Evolutionary conservation across 1,140 invertebrate genomes (phyloP), one percentile per base, ranked within the genome.

Genomic region (Dendroctonus ponderosae): DNA sequence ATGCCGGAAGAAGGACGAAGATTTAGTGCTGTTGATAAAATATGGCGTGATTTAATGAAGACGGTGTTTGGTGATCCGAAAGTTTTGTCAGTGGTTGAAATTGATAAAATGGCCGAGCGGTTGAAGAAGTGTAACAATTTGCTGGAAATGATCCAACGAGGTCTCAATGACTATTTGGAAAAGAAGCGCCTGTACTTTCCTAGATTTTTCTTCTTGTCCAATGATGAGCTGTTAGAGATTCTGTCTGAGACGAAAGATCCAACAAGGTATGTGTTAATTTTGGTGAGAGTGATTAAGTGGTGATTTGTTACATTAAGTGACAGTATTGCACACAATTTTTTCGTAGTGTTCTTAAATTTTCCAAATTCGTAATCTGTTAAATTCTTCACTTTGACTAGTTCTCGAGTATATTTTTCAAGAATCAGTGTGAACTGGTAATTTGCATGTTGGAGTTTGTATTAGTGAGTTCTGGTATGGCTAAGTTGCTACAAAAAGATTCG

Each of bases 211-310:
- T 98, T 98, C 80, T 80, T 99, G 12, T 98, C 96, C 6, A 98
- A 98, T 78, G 95, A 98, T 77, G 96, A 98, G 78, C 79, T 99
- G 37, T 81, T 98, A 14, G 96, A 98, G 82, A 98, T 98, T 74
- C 79, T 99, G 43, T 97, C 95, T 0, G 94, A 98, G 81, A 97
- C 96, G 0, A 98, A 97, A 81, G 94, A 98, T 84, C 96, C 96
- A 0, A 96, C 89, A 63, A 85, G 91, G 90, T 91, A 80, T 76
- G n/a, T 56, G 64, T n/a, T n/a, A n/a, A n/a, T n/a, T n/a, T n/a
- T n/a, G n/a, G n/a, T n/a, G n/a, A n/a, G n/a, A n/a, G n/a, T n/a
- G n/a, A n/a, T n/a, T n/a, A n/a, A n/a, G n/a, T n/a, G n/a, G n/a
- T n/a, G n/a, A n/a, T n/a, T n/a, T n/a, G n/a, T n/a, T n/a, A n/a